These are phyloP conservation scores for Acanthococcus lagerstroemiae DNA, from an alignment of 2,888 invertebrate species.

Conservation along the genomic window DNA sequence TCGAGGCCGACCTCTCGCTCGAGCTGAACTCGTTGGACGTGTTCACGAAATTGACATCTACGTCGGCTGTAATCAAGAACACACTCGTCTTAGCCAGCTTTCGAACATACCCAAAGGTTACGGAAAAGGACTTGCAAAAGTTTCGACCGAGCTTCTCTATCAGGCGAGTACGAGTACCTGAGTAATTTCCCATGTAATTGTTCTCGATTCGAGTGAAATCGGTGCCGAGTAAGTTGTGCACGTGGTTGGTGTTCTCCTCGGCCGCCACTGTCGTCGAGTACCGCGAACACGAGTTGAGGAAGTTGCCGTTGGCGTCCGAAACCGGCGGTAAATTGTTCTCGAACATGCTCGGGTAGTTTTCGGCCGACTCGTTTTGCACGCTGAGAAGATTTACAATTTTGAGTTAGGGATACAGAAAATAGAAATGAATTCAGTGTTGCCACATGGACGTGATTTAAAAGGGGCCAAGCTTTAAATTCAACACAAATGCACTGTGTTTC, in stretches of 20 bases:
- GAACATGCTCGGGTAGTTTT: constrained; percentile 4
- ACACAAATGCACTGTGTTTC: too few species aligned
- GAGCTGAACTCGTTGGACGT: constrained; percentile 1
- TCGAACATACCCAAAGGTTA: too few species aligned
- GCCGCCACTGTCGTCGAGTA: not conserved
- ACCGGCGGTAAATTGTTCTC: constrained; percentile 3
- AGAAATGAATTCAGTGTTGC: too few species aligned
- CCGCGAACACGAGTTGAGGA: constrained; percentile 8
- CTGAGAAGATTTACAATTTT: not conserved
- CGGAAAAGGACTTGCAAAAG: too few species aligned
- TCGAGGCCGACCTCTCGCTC: constrained; percentile 9
- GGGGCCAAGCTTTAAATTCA: too few species aligned
- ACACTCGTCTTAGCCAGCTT: too few species aligned
- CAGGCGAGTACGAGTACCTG: too few species aligned
- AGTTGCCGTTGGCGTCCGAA: constrained; percentile 23
- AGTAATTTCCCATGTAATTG: constrained; percentile 16
- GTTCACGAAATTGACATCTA: constrained; percentile 21
- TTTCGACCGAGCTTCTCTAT: too few species aligned
- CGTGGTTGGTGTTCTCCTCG: not conserved
- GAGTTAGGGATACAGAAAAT: too few species aligned
- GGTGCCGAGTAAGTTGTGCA: not conserved
- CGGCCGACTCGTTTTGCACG: constrained; percentile 12
- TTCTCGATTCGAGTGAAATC: constrained; percentile 21
- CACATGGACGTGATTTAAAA: too few species aligned
- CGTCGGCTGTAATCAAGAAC: constrained; percentile 4